Percentiles rank a stretch among this genome's conserved stretches.
These are phyloP conservation scores for Strigops habroptila DNA, from an alignment of 2,113 vertebrate genomes.

Conservation along the genomic window DNA sequence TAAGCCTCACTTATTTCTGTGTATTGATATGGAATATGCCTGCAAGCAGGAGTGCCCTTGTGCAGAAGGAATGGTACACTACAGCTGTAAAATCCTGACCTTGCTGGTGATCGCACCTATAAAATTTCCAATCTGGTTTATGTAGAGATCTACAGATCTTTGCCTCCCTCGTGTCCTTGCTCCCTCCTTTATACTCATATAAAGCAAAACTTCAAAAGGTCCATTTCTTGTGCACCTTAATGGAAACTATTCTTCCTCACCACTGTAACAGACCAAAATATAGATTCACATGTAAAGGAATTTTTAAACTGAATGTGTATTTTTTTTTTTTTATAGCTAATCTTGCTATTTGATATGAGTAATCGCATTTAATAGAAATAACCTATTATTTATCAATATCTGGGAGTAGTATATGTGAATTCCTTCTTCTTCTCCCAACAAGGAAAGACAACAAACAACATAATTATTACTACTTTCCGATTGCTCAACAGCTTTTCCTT, in stretches of 20 bases:
- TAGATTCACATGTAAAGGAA: neutral
- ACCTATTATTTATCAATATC: neutral
- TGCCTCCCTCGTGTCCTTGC: neutral
- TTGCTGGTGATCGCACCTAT: neutral
- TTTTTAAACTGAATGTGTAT: neutral
- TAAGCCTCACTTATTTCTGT: neutral
- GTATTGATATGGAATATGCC: fast-evolving
- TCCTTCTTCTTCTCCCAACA: neutral
- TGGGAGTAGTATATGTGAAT: neutral
- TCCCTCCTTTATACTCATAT: neutral
- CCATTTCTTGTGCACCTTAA: neutral
- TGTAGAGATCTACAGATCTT: neutral
- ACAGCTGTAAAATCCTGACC: neutral
- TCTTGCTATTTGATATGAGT: neutral
- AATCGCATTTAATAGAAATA: neutral
- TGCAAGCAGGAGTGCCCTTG: neutral
- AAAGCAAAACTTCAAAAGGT: neutral
- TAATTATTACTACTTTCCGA: neutral
- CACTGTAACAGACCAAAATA: neutral
- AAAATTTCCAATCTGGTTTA: neutral
- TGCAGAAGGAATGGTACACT: neutral
- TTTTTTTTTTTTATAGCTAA: neutral
- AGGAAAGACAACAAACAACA: neutral
- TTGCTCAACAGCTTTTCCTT: neutral
- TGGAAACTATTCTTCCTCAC: neutral